Conservation (phyloP, 2,113 vertebrate genomes). For the Delphinapterus leucas region DNA sequence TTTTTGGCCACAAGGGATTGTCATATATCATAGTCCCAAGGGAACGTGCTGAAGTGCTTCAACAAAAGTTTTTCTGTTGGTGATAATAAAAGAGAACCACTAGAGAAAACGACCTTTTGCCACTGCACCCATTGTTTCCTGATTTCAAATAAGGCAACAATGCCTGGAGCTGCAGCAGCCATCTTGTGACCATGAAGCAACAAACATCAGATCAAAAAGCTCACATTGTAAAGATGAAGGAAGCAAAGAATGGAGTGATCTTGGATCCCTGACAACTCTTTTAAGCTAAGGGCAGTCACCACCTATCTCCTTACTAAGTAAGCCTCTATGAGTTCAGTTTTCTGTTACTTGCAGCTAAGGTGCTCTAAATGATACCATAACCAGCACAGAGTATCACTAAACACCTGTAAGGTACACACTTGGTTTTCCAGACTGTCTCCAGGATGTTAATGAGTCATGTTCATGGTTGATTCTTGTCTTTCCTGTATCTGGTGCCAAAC, state of each 20-base stretch:
- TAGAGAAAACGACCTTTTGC: background rate
- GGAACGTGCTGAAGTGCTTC: background rate
- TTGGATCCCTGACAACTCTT: background rate
- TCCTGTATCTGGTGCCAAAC: background rate
- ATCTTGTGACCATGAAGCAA: background rate
- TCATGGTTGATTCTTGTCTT: background rate
- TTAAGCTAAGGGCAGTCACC: background rate
- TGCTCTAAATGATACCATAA: background rate
- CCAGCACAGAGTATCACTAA: accelerated
- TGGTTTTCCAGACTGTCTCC: background rate
- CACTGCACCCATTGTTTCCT: background rate
- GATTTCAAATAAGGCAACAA: background rate
- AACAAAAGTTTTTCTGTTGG: background rate
- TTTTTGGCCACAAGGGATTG: background rate
- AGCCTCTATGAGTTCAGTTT: background rate
- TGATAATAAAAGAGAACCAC: background rate
- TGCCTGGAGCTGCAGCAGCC: background rate
- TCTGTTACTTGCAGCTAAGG: background rate
- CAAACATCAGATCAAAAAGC: background rate
- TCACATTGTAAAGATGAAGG: no score
- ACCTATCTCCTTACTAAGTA: background rate
- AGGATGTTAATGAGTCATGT: background rate
- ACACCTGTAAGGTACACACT: background rate
- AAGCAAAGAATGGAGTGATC: background rate
- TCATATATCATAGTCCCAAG: background rate